These are phyloP conservation scores for Tenthredo distinguenda DNA, from an alignment of 2,888 invertebrate species.

Conservation along the genomic window DNA sequence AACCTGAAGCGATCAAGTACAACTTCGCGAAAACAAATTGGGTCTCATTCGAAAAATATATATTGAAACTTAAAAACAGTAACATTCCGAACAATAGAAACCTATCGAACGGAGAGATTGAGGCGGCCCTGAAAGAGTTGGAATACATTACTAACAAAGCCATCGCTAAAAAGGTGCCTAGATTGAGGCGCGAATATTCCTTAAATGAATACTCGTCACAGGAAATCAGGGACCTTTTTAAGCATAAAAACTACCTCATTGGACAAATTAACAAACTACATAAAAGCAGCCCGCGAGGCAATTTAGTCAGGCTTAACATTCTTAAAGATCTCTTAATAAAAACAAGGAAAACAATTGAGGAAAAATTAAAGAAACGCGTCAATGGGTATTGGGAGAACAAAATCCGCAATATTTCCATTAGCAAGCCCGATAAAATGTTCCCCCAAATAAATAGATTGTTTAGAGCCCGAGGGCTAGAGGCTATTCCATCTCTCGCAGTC, in stretches of 20 bases:
- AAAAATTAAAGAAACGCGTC: not conserved
- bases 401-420: not conserved
- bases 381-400: not conserved
- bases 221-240: not conserved
- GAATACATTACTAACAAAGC: not conserved
- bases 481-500: not conserved
- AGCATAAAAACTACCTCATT: not conserved
- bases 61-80: not conserved
- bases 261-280: not conserved
- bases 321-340: not conserved
- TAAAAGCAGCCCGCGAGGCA: not conserved
- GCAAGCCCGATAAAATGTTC: not conserved
- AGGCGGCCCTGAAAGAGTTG: constrained; percentile 1
- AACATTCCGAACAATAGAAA: constrained; percentile 54
- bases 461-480: not conserved
- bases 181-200: not conserved
- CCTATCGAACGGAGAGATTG: constrained; percentile 55
- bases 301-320: not conserved
- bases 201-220: not conserved
- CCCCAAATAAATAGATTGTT: not conserved
- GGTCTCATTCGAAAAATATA: not conserved
- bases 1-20: not conserved
- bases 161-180: not conserved
- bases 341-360: not conserved
- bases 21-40: constrained; percentile 56